Evolutionary conservation across 1,140 invertebrate genomes (phyloP), one percentile per base, ranked within the genome.

Genomic region (Heliconius melpomene): DNA sequence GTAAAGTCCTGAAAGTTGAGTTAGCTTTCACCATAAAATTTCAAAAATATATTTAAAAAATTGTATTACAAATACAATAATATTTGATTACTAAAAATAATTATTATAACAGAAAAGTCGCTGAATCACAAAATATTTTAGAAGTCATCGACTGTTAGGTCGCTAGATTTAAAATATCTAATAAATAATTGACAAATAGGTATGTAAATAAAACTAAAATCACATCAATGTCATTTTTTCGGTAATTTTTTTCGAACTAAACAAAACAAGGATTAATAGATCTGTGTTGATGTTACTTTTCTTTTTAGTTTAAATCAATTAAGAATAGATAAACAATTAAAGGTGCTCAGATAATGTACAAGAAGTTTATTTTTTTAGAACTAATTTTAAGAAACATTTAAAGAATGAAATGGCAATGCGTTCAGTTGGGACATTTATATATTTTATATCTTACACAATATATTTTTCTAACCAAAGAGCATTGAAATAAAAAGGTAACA

Each of bases 141-240:
- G 23, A 76, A 75, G 78, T 78, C 72, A 26, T 50, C 60, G 78
- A 74, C 78, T 50, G 57, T 1, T 50, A 32, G 20, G n/a, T 70
- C 73, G 36, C 13, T 13, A 26, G 23, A 60, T 1, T n/a, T 29
- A 29, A 29, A 18, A 66, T 46, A 16, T 0, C 40, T 46, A 46
- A 46, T 46, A 46, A 46, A 46, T 60, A 11, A 60, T 60, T 60
- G n/a, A 29, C 3, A 23, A 16, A 66, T 11, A 66, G 5, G 11
- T 66, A 29, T 66, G 26, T 60, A 66, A 26, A 66, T 66, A 66
- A 66, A 66, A 66, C 1, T 60, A 60, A 66, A 66, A 29, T 29
- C 26, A 29, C 23, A 29, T 66, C 26, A 66, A 66, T 66, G 60
- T 66, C 26, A 60, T n/a, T 60, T 23, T 11, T 60, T n/a, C 40